These are phyloP conservation scores for Enteromius radiatus DNA, from an alignment of 2,797 vertebrate genomes.

Conservation along the genomic window DNA sequence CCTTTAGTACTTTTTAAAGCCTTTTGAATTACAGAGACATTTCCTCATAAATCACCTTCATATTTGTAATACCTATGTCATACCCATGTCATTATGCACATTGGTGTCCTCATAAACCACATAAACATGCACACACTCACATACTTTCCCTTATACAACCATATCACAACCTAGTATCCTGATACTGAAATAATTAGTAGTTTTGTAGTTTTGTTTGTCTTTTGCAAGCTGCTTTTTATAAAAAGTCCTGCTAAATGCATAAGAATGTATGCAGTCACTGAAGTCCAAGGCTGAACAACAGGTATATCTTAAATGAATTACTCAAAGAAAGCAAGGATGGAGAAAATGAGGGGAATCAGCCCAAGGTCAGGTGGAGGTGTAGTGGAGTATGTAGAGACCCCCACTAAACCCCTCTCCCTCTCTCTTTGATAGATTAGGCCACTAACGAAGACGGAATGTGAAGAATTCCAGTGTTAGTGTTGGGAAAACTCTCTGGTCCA, in stretches of 20 bases:
- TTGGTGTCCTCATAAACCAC: no score
- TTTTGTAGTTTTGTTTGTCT: neutral
- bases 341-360: conserved; percentile 21
- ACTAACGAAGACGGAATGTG: conserved; percentile 82
- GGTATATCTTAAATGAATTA: neutral
- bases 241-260: neutral
- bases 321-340: conserved; percentile 28
- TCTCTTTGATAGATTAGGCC: conserved; percentile 78
- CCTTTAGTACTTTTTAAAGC: no score
- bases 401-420: conserved; percentile 55
- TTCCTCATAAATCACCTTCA: no score
- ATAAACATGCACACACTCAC: no score
- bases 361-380: conserved; percentile 20
- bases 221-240: neutral
- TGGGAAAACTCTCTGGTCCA: conserved; percentile 66
- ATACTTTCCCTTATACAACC: neutral
- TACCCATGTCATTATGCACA: no score
- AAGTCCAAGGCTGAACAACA: neutral
- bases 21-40: no score
- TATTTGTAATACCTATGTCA: no score
- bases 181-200: neutral
- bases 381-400: conserved; percentile 47
- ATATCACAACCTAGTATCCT: neutral
- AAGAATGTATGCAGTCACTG: neutral
- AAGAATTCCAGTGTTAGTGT: conserved; percentile 88